Evolutionary conservation across 2,888 invertebrate species (phyloP), one percentile per base, ranked within the genome.

Genomic region (Silvanus unidentatus): DNA sequence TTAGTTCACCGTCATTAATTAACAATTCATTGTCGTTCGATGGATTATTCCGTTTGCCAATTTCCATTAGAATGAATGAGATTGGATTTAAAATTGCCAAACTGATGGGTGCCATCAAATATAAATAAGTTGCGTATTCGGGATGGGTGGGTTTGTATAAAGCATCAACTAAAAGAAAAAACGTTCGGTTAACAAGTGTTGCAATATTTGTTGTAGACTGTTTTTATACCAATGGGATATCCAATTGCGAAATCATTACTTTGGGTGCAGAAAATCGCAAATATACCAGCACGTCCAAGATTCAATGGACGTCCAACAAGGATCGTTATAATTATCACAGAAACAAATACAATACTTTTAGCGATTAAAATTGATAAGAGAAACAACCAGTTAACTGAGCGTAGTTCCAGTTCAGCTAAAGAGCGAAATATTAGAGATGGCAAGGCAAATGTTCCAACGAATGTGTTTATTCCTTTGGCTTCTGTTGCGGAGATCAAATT

Each of bases 181-280:
- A n/a, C n/a, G n/a, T n/a, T 22, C 22, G 14, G 14, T 39, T 10
- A 27, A 9, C n/a, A n/a, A n/a, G 10, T n/a, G 45, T n/a, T 22
- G 44, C n/a, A 1, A n/a, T 12, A 38, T 8, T 28, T 28, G 10
- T 28, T 28, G 28, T 9, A 8, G 8, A 9, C 28, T 9, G 9
- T 15, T 8, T 28, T 28, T n/a, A 81, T 76, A 91, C 94, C 86
- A 58, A 96, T 93, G 4, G 97, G 96, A 73, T 87, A 94, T 49
- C 96, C 96, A 58, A 97, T 81, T 13, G 97, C 96, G 75, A 97
- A 96, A 72, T 97, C 97, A 77, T 97, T 97, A 68, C 94, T 95
- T 69, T 96, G 96, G 0, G 96, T 96, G 59, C 90, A 88, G 70
- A 96, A 96, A 63, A 97, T 95, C 12, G 90, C 91, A 77, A 90